These are phyloP conservation scores for Pachycephus smyrnensis DNA, from an alignment of 2,888 invertebrate species.

Conservation along the genomic window DNA sequence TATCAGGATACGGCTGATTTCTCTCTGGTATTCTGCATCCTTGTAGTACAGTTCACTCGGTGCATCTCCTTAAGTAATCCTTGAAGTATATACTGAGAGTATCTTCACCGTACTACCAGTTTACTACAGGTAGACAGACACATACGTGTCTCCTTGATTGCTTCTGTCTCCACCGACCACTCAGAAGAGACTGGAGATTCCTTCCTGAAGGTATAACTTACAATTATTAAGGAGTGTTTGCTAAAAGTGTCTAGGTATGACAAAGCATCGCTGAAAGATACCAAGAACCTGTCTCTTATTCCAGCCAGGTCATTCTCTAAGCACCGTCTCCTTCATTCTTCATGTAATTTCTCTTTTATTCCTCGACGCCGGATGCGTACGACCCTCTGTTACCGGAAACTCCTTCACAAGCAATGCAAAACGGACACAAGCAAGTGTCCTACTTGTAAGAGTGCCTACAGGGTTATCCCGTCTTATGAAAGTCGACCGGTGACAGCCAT, in stretches of 20 bases:
- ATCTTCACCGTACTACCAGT: background rate
- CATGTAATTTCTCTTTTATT: background rate
- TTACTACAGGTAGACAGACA: background rate
- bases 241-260: background rate
- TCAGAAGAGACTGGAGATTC: background rate
- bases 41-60: background rate
- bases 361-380: background rate
- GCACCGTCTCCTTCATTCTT: background rate
- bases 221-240: background rate
- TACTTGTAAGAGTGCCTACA: conserved; percentile 3
- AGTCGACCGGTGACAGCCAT: conserved; percentile 13
- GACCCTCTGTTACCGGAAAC: background rate
- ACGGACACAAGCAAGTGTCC: background rate
- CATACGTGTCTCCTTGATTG: background rate
- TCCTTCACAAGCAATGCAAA: background rate
- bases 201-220: background rate
- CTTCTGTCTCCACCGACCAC: background rate
- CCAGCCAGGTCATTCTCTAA: background rate
- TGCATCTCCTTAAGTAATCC: background rate
- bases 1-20: background rate
- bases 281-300: background rate
- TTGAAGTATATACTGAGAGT: background rate
- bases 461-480: background rate
- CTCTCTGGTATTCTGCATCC: background rate
- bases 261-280: background rate